These are phyloP conservation scores for Spea multiplicata DNA, from an alignment of 2,113 vertebrate species.

Conservation along the genomic window DNA sequence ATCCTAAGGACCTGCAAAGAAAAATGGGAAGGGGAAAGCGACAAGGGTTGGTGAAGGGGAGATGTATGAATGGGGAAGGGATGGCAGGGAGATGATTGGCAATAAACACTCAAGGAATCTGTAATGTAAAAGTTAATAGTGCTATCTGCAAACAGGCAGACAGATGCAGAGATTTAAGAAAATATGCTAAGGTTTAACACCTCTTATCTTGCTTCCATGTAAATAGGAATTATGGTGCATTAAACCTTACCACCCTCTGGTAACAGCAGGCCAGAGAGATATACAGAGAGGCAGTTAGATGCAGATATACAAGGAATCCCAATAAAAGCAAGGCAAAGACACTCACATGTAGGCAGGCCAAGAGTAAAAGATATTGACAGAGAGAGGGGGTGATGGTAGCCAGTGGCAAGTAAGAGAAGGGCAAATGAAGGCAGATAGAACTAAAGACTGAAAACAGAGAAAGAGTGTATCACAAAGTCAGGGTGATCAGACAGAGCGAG, in stretches of 20 bases:
- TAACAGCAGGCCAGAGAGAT: conserved; percentile 30
- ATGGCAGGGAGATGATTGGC: conserved; percentile 32
- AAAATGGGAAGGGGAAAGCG: conserved; percentile 7
- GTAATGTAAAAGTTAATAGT: conserved; percentile 43
- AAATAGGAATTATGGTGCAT: conserved; percentile 35
- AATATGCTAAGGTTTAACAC: conserved; percentile 34
- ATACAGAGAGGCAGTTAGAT: conserved; percentile 18
- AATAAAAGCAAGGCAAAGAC: conserved; percentile 11
- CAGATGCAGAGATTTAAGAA: conserved; percentile 22
- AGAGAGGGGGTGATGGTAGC: neutral
- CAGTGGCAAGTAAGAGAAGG: conserved; percentile 11
- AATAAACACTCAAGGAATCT: conserved; percentile 37
- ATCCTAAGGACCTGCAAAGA: conserved; percentile 35
- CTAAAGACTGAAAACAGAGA: conserved; percentile 9
- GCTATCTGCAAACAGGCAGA: conserved; percentile 19
- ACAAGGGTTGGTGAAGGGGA: neutral
- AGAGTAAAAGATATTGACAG: conserved; percentile 39
- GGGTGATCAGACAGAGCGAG: conserved; percentile 24
- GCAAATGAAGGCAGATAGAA: conserved; percentile 34
- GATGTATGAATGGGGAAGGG: conserved; percentile 23
- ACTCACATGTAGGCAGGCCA: conserved; percentile 42
- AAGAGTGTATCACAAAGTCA: neutral
- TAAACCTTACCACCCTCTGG: conserved; percentile 40
- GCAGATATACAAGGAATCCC: conserved; percentile 36
- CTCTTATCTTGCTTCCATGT: conserved; percentile 29